Evolutionary conservation across 2,888 invertebrate species (phyloP).

Genomic region (Tetanocera ferruginea): DNA sequence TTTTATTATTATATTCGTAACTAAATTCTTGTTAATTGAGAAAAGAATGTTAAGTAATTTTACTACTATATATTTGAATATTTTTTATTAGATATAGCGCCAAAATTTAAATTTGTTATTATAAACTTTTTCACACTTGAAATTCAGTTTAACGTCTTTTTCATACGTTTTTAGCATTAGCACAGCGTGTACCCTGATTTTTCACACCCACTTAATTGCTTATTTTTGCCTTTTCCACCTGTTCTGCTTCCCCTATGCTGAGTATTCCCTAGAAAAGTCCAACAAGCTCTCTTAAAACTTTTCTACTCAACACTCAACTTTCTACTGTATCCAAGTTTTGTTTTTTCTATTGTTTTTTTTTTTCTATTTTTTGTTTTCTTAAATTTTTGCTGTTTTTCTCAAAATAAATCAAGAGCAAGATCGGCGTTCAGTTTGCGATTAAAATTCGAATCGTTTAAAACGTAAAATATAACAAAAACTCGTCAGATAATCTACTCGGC

Average conservation of each 20-base stretch:
- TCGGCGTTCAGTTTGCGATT: constrained; percentile 65
- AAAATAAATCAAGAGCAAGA: constrained; percentile 32
- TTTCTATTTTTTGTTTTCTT: constrained; percentile 13
- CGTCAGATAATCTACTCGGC: constrained; percentile 44
- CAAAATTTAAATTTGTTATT: too few species aligned
- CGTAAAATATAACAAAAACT: constrained; percentile 46
- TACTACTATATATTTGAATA: too few species aligned
- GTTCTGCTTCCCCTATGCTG: background rate
- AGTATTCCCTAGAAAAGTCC: background rate
- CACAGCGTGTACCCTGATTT: background rate
- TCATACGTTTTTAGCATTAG: background rate
- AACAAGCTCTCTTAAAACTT: background rate
- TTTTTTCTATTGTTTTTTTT: constrained; percentile 19
- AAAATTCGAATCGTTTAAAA: constrained; percentile 66
- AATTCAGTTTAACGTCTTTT: background rate
- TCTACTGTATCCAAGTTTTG: constrained; percentile 17
- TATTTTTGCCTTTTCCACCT: background rate
- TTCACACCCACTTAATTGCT: background rate
- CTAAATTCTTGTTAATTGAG: too few species aligned
- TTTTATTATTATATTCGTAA: too few species aligned
- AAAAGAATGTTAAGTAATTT: too few species aligned
- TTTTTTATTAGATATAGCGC: too few species aligned
- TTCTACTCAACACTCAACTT: background rate
- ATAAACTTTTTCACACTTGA: background rate
- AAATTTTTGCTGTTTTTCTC: constrained; percentile 30